Conservation (phyloP, 2,888 invertebrate genomes). For the Eupelmus urozonus region DNA sequence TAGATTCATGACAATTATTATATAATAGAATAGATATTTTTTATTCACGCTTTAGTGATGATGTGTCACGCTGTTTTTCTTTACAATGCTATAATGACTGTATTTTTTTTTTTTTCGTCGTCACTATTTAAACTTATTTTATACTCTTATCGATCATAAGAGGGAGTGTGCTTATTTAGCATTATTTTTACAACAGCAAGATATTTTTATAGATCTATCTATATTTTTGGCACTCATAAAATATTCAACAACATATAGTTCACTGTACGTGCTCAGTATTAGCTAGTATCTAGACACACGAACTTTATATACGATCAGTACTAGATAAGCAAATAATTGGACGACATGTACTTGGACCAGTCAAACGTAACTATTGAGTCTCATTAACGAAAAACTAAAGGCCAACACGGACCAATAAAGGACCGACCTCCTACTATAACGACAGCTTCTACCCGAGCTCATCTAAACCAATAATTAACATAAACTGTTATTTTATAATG, state of each 20-base stretch:
- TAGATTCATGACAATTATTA: not conserved
- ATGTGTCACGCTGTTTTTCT: conserved; percentile 19
- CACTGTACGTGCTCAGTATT: not conserved
- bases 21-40: not conserved
- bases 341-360: conserved; percentile 42
- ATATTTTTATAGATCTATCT: conserved; percentile 11
- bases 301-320: not conserved
- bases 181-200: not conserved
- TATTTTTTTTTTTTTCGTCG: conserved; percentile 12
- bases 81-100: conserved; percentile 26
- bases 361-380: conserved; percentile 11
- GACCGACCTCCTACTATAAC: not conserved
- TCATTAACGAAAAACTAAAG: not conserved
- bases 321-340: conserved; percentile 26
- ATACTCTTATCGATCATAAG: no score
- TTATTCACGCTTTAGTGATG: conserved; percentile 33
- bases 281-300: conserved; percentile 28
- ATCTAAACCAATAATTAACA: no score
- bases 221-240: conserved; percentile 3
- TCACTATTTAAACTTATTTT: conserved; percentile 3
- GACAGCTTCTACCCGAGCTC: not conserved
- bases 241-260: conserved; percentile 1
- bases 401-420: not conserved
- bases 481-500: no score
- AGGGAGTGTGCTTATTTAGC: conserved; percentile 39